Base-by-base conservation (phyloP, 1,140 invertebrate species). In the Aethina tumida region DNA sequence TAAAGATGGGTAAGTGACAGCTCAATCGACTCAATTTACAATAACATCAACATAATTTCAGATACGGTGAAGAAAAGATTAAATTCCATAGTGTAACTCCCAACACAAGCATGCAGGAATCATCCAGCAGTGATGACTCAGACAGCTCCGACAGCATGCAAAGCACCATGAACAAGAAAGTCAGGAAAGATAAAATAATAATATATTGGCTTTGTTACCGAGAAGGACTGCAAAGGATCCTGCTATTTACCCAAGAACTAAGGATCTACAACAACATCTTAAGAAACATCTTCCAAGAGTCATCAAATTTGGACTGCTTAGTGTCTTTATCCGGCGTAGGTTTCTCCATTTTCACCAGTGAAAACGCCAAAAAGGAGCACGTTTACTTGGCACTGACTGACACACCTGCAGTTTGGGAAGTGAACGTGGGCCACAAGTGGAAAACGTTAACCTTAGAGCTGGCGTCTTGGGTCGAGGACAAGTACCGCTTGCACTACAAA, bases 191-290 rank as follows among this genome's bases (percentile, higher is more conserved):
- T 41, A 72, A 72, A 58, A 62, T 84, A 5, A 65, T 76, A 2
- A 77, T 90, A n/a, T 85, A 84, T 50, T 90, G 85, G 84, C 22
- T 86, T 19, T 85, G 81, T 33, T 87, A 80, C 43, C 68, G 83
- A 49, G 79, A 87, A 42, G 74, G 73, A 0, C 68, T 73, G 18
- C 84, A 91, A 62, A 64, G 83, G 52, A 79, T 84, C 0, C 64
- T 89, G 15, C 68, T 86, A n/a, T 77, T 90, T 47, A 85, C 84
- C 0, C 81, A 86, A 62, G 81, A 88, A 50, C 76, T 84, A 53
- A 68, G 75, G 47, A 69, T 87, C 6, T 83, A 81, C 2, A 67
- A 74, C 22, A 69, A 75, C 45, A 75, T 78, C 7, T 68, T 75
- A 54, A 71, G 74, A 60, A 71, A 73, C 35, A 77, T 80, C 14